Evolutionary conservation across 92 coral and sea anemone genomes (phyloP).

Genomic region (Palythoa grandis): DNA sequence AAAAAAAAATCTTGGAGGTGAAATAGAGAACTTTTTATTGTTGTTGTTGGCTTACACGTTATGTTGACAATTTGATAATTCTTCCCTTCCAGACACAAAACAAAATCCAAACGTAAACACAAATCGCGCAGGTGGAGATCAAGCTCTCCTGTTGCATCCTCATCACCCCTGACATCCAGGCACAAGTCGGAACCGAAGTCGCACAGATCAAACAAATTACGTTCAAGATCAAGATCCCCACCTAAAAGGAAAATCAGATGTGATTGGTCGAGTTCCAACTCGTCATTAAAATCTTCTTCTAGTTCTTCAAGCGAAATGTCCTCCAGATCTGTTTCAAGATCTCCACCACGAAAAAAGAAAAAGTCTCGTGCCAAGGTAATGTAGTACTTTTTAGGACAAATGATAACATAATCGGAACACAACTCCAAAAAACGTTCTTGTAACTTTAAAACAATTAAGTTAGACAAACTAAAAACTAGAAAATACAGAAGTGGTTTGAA

Average conservation of each 20-base stretch:
- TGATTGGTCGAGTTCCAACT: background rate
- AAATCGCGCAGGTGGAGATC: background rate
- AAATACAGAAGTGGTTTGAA: background rate
- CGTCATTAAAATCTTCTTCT: background rate
- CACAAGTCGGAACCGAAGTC: background rate
- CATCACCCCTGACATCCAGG: background rate
- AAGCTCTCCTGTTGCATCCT: background rate
- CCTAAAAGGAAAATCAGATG: background rate
- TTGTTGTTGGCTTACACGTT: background rate
- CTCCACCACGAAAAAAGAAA: constrained; percentile 20
- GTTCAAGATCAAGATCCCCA: constrained; percentile 1
- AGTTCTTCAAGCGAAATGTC: background rate
- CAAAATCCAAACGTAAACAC: background rate
- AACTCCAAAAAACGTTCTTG: background rate
- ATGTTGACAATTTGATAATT: background rate
- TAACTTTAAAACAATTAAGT: background rate
- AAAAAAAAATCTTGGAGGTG: too few relatives aligned
- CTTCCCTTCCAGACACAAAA: background rate
- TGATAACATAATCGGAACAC: background rate
- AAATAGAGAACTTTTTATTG: background rate
- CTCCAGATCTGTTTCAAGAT: background rate
- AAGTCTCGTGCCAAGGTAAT: background rate
- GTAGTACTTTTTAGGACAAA: background rate
- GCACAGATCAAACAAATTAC: background rate
- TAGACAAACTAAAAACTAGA: background rate